These are phyloP conservation scores for Rhaphigaster nebulosa DNA, from an alignment of 2,888 invertebrate species.

Conservation along the genomic window DNA sequence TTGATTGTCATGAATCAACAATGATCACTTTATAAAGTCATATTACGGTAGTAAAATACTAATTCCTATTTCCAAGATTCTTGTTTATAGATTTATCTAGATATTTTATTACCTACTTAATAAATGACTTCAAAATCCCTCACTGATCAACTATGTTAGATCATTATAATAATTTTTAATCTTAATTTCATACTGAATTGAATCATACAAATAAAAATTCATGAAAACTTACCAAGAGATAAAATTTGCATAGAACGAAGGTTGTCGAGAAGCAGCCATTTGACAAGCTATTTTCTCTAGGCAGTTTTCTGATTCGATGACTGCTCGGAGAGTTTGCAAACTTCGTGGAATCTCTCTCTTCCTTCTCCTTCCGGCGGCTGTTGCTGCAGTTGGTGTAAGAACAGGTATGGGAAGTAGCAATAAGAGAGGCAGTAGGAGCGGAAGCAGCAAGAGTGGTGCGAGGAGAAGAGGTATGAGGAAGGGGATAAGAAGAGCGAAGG, in stretches of 20 bases:
- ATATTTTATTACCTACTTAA: no score
- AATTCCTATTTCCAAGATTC: no score
- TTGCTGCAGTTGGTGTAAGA: slow-evolving; percentile 59
- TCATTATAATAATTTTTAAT: no score
- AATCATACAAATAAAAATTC: no score
- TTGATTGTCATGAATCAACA: no score
- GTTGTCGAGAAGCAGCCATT: slow-evolving; percentile 61
- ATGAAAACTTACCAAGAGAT: slow-evolving; percentile 62
- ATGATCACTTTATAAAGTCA: no score
- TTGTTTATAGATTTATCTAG: no score
- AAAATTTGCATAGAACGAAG: slow-evolving; percentile 60
- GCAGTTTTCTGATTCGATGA: slow-evolving; percentile 64
- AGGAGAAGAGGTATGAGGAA: slow-evolving; percentile 61
- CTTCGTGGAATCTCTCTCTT: neutral
- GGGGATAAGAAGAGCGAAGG: slow-evolving; percentile 63
- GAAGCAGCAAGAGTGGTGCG: slow-evolving; percentile 62
- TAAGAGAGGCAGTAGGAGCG: slow-evolving; percentile 63
- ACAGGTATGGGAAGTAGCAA: slow-evolving; percentile 63
- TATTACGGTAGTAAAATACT: no score
- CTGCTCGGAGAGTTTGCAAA: slow-evolving; percentile 57
- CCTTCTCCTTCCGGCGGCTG: slow-evolving; percentile 49
- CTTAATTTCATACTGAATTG: no score
- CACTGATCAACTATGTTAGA: no score
- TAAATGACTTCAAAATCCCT: no score
- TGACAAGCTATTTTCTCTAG: slow-evolving; percentile 64